A percentile compares a stretch with the other conserved stretches of the same genome.
These are phyloP conservation scores for Pilophorus perplexus DNA, from an alignment of 2,888 invertebrate genomes.

Conservation along the genomic window DNA sequence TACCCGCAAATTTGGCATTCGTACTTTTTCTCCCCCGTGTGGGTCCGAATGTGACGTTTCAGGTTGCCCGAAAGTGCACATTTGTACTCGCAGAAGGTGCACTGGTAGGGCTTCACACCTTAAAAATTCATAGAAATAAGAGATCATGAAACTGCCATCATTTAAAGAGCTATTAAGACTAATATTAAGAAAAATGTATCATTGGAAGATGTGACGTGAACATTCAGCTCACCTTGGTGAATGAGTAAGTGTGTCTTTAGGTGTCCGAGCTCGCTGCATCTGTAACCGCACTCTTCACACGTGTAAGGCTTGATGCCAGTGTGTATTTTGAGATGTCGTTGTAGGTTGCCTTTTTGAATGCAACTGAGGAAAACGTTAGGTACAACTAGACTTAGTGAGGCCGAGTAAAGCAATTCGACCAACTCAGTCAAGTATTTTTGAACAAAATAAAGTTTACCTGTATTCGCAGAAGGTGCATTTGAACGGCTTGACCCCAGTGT, in stretches of 20 bases:
- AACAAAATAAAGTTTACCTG: too few relatives aligned
- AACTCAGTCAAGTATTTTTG: too few relatives aligned
- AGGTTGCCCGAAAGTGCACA: constrained; percentile 21
- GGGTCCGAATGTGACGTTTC: constrained; percentile 26
- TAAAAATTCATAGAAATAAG: neutral
- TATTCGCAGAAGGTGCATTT: constrained; percentile 25
- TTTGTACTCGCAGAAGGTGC: constrained; percentile 24
- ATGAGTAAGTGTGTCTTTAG: constrained; percentile 29
- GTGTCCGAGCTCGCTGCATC: constrained; percentile 24
- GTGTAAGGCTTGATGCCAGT: constrained; percentile 12
- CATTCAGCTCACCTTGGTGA: constrained; percentile 27
- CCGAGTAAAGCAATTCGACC: too few relatives aligned
- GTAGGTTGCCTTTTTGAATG: constrained; percentile 24
- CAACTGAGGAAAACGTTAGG: constrained; percentile 15
- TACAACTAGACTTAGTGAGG: too few relatives aligned
- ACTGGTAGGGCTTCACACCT: constrained; percentile 20
- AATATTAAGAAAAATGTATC: constrained; percentile 53
- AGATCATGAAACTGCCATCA: neutral
- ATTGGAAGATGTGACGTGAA: too few relatives aligned
- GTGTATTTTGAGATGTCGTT: constrained; percentile 19
- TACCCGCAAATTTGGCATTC: constrained; percentile 35
- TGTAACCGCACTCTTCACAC: constrained; percentile 8
- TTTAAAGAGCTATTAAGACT: too few relatives aligned
- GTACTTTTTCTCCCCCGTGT: constrained; percentile 35
- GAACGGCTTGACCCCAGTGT: constrained; percentile 22